Base-by-base conservation (phyloP, 2,888 invertebrate species). In the Busseola fusca region DNA sequence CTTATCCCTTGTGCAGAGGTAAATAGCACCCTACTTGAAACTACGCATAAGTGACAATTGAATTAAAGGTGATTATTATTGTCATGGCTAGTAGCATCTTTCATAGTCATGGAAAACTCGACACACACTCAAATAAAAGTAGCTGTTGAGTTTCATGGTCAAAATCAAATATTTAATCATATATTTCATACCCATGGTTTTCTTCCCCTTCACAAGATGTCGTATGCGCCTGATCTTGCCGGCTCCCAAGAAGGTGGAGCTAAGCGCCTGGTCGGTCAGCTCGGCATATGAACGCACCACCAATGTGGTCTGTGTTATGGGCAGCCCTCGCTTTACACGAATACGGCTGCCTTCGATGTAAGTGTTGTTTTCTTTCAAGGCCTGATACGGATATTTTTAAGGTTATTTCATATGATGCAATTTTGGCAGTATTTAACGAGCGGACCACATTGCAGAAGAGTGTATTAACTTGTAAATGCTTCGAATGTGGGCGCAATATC, bases 201-300 rank as follows among this genome's bases (percentile, higher is more conserved):
- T 93, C 82, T 90, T 93, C 50, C 93, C 93, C 71, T 94, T 93
- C n/a, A 90, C 83, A 25, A 90, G 70, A 14, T 88, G 89, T 1
- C 89, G 81, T 64, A 95, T 93, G 81, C 82, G 89, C 48, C 94
- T 84, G n/a, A 95, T 92, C 54, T 86, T 87, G 54, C 94, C 95
- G 2, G 89, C 90, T 3, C 86, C 82, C 3, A 81, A 74, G 84
- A 94, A 93, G 10, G 88, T 78, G 1, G 90, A 82, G 78, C 90
- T 89, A 37, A 95, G 72, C 3, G 76, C 84, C 76, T 91, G 91
- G 27, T 91, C 89, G 0, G 87, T 84, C 25, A 92, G 87, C 6
- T 88, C 88, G 0, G 86, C 91, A 58, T 91, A 93, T 0, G 92
- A 88, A 10, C 91, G 90, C 58, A 92, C 87, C 71, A 93, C 93